A percentile compares a stretch with the other conserved stretches of the same genome.
phyloP scores from a whole-genome alignment of 2,113 vertebrate species.

The Brienomyrus longianalis region DNA sequence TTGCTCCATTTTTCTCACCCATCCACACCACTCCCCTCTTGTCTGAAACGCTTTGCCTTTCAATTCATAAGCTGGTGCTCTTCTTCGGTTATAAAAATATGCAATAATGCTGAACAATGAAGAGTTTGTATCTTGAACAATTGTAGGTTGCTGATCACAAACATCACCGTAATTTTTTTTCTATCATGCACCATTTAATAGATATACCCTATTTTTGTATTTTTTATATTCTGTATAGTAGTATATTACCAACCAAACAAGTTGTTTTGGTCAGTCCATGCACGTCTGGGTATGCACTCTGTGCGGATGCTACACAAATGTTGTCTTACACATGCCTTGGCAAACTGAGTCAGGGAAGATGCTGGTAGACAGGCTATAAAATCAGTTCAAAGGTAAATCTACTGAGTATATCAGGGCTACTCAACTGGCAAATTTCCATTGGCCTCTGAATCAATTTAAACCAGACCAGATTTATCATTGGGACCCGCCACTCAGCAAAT shows the following conservation, averaged over 20 bases:
- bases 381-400: neutral
- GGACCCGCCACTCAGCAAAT: neutral
- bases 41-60: neutral
- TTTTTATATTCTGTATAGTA: neutral
- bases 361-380: neutral
- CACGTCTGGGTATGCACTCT: neutral
- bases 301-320: neutral
- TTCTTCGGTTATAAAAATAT: neutral
- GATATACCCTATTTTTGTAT: neutral
- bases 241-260: neutral
- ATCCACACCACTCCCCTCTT: neutral
- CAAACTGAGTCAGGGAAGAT: neutral
- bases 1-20: conserved; percentile 16
- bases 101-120: neutral
- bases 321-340: neutral
- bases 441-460: neutral
- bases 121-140: too few relatives aligned
- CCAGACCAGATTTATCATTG: neutral
- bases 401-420: neutral
- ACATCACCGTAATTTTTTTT: too few relatives aligned
- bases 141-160: too few relatives aligned
- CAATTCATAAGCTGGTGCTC: neutral
- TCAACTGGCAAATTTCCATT: neutral
- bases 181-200: neutral
- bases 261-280: neutral